These are phyloP conservation scores for Helogale parvula DNA, from an alignment of 2,113 vertebrate species.

Conservation along the genomic window DNA sequence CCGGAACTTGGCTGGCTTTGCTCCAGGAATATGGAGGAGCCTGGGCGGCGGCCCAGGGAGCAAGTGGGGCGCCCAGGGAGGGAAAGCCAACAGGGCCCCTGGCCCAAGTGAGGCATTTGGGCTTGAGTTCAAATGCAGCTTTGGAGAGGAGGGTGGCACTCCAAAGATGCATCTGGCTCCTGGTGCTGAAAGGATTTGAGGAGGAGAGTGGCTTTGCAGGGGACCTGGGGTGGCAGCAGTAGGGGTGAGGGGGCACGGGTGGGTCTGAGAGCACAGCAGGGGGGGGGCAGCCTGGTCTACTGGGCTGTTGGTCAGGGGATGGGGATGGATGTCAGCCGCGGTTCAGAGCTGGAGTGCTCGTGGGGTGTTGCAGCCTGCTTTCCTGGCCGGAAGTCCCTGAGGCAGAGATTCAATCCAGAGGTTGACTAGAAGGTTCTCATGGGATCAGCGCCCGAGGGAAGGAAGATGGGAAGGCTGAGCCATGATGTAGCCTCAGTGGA, in stretches of 20 bases:
- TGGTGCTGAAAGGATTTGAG: background rate
- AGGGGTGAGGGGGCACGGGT: rapidly evolving
- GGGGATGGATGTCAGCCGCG: background rate
- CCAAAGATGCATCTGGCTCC: background rate
- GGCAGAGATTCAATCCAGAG: background rate
- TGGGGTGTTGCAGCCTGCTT: background rate
- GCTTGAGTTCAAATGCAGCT: background rate
- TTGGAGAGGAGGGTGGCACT: background rate
- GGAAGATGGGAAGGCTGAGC: background rate
- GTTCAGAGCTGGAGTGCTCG: background rate
- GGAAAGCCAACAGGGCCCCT: background rate
- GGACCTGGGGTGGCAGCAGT: background rate
- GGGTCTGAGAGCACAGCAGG: background rate
- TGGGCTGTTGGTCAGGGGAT: background rate
- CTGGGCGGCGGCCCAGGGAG: background rate
- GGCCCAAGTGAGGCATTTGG: rapidly evolving
- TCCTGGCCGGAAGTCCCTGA: background rate
- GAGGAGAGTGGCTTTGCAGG: background rate
- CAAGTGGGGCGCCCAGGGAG: too few species aligned
- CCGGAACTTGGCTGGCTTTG: background rate
- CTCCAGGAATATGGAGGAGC: background rate
- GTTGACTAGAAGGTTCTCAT: background rate
- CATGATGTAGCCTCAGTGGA: background rate
- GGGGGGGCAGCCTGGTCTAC: background rate
- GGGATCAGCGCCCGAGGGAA: background rate